Evolutionary conservation across 2,888 invertebrate species (phyloP), one percentile per base, ranked within the genome.

Genomic region (Gasteruption jaculator): DNA sequence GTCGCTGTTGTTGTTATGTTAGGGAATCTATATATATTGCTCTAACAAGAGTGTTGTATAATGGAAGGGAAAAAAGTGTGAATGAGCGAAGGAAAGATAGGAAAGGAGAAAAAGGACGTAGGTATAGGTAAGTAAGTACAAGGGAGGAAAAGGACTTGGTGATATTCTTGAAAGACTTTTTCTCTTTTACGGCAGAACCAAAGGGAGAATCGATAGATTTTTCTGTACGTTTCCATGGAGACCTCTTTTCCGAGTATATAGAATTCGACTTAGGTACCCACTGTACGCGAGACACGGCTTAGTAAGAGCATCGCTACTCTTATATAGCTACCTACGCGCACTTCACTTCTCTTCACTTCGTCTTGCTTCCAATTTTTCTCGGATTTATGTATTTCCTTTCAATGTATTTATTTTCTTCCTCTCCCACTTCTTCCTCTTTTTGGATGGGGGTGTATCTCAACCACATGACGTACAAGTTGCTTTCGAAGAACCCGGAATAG

Each of bases 151-250:
- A 54, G 54, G 47, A 48, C 42, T 50, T 52, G 54, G 54, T n/a
- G n/a, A n/a, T 54, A 61, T 63, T 59, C 63, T 64, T 65, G 60
- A 61, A 61, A 59, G 64, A 65, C 59, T 61, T n/a, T n/a, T n/a
- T 64, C 62, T 61, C 64, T 62, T 63, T 62, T 54, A 55, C 53
- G 52, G 53, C 58, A 62, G 59, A n/a, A 60, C 61, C 58, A 65
- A 69, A 69, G 65, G 63, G 65, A 69, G 70, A 70, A 69, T 70
- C 70, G 68, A 70, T 70, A 68, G 69, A 61, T 70, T 70, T 70
- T 70, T 70, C 65, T 63, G 62, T 60, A 63, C 61, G 70, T 70
- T 64, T 59, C 70, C 70, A 70, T 70, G 70, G 70, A 65, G 59
- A 70, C 70, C 66, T 59, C 68, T 61, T 61, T n/a, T n/a, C n/a